Evolutionary conservation across 2,113 vertebrate genomes (phyloP), one percentile per base, ranked within the genome.

Genomic region (Perognathus longimembris): DNA sequence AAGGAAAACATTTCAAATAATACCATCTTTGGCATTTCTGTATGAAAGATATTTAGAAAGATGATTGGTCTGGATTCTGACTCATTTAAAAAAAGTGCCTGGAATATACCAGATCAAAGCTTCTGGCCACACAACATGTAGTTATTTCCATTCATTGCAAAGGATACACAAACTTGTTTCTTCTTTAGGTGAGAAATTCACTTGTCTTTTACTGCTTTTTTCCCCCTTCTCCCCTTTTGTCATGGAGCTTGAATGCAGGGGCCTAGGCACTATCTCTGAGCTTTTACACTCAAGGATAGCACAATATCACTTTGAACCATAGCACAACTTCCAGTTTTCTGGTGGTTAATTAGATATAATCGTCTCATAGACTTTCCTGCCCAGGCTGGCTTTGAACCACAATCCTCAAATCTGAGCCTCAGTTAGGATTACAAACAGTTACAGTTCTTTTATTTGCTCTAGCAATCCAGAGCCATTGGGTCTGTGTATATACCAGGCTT

Each of bases 371-470:
- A 18, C 50, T 54, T 54, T 54, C 50, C 2, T 54, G 50, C 15
- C 50, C 50, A 17, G 50, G 50, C 50, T 54, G 50, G 50, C 50
- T 54, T 54, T 54, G 17, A 54, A 54, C 50, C 1, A 15, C 17
- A 54, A 54, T 54, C 50, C 50, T 54, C 50, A 54, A 15, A 54
- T 54, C 50, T 54, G 2, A 54, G 50, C 50, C 50, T 54, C 50
- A 54, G 50, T 7, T 54, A 54, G 50, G 17, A 45, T 85, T 77
- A 75, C 36, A 64, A 34, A 32, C 82, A 83, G 38, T 83, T 28
- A 42, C 90, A 86, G n/a, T 21, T 38, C 36, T 75, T 54, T 69
- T 61, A 66, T 81, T 87, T 79, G 63, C n/a, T 75, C 45, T 85
- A 81, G 28, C 61, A 92, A 59, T 75, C 6, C 81, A 78, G 38